Base-by-base conservation (phyloP, 2,888 invertebrate genomes). In the Eulithis prunata region DNA sequence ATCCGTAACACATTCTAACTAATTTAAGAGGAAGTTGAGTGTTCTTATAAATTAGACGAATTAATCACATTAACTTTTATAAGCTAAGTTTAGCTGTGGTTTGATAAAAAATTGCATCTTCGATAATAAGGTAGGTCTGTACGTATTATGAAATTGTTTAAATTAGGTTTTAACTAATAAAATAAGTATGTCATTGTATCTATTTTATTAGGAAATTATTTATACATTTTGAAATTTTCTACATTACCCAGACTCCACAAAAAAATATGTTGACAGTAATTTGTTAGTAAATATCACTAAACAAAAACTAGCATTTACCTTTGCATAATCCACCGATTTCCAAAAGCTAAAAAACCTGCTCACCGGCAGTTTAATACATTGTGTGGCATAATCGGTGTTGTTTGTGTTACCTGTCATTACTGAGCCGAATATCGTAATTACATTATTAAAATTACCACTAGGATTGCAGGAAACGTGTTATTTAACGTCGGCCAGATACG, bases 381-480 rank as follows among this genome's bases (percentile, higher is more conserved):
- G 79, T 83, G 79, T 81, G 79, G 77, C 81, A 78, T 84, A 83
- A 84, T 82, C 78, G 79, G 66, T 73, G 73, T 70, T 78, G 80
- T 83, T 81, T 82, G 75, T 71, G 78, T 78, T 76, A 75, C 75
- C 75, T 75, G 82, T 86, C 82, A 89, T 88, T 87, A 88, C 83
- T 84, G 84, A 87, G 87, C 78, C 85, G 86, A 88, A 89, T 85
- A 88, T 88, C 81, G 86, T 90, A 89, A 92, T 92, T 90, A 91
- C 90, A 89, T 88, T 91, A 92, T 91, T 90, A 91, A 88, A 92
- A 91, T 91, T 87, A 87, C 88, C 78, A 82, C 87, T 86, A 88
- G 90, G 90, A 91, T 90, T 91, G 86, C 93, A 92, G 93, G 93
- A 93, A 91, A 89, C 91, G 79, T 89, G 92, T 91, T 93, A 93